Conservation (phyloP, 2,888 invertebrate species). For the Lypha dubia region DNA sequence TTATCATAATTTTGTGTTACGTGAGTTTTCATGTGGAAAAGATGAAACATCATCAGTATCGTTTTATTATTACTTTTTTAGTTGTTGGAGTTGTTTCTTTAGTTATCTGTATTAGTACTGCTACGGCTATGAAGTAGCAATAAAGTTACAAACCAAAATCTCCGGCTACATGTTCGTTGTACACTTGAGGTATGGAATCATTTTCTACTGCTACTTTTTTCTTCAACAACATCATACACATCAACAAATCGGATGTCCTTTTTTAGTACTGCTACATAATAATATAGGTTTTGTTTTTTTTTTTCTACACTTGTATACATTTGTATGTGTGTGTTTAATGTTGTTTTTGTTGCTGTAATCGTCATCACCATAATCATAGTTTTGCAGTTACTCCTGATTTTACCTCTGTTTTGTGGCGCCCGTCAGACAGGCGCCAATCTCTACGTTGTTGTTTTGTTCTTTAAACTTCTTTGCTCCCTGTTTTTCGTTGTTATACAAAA, state of each 20-base stretch:
- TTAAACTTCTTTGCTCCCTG: conserved; percentile 56
- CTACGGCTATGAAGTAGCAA: conserved; percentile 22
- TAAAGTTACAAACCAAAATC: conserved; percentile 68
- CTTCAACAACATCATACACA: conserved; percentile 40
- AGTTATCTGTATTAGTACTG: conserved; percentile 14
- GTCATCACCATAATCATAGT: conserved; percentile 83
- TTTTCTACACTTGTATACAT: not conserved
- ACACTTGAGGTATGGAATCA: conserved; percentile 51
- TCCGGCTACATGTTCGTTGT: conserved; percentile 24
- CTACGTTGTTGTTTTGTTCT: conserved; percentile 53
- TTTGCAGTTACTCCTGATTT: conserved; percentile 82
- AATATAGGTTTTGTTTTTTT: conserved; percentile 37
- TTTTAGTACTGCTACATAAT: conserved; percentile 44
- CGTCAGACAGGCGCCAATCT: conserved; percentile 80
- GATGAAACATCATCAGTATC: conserved; percentile 74
- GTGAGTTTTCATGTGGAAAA: conserved; percentile 75
- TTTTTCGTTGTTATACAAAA: conserved; percentile 50
- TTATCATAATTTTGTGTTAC: conserved; percentile 79
- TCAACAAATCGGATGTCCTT: conserved; percentile 70
- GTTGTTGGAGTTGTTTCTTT: conserved; percentile 46
- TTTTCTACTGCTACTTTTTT: conserved; percentile 33
- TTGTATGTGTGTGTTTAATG: conserved; percentile 48
- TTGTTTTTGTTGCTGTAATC: conserved; percentile 77
- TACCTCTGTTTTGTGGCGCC: conserved; percentile 82
- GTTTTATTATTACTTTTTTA: conserved; percentile 47